These are phyloP conservation scores for Strigops habroptila DNA, from an alignment of 2,113 vertebrate genomes.

Conservation along the genomic window DNA sequence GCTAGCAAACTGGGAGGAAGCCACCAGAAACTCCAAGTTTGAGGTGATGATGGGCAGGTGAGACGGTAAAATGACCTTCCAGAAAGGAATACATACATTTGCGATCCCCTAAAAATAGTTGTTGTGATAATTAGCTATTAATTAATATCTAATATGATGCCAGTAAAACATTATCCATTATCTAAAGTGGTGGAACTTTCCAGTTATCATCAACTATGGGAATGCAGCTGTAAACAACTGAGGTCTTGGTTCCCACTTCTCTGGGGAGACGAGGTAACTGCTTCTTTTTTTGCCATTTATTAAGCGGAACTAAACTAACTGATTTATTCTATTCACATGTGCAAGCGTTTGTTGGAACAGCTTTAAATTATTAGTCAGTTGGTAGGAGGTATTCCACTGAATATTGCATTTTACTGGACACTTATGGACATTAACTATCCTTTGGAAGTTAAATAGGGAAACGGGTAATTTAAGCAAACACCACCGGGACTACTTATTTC, in stretches of 20 bases:
- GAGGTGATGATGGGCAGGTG: background rate
- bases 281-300: background rate
- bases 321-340: background rate
- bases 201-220: background rate
- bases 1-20: background rate
- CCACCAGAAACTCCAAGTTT: background rate
- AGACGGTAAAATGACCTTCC: background rate
- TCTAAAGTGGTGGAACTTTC: background rate
- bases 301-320: background rate
- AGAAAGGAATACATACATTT: background rate
- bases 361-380: background rate
- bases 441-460: background rate
- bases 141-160: background rate
- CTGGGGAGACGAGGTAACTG: background rate
- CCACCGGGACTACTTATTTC: background rate
- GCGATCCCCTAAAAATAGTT: background rate
- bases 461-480: background rate
- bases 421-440: background rate
- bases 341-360: background rate
- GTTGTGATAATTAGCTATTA: background rate
- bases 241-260: background rate
- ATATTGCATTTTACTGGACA: background rate
- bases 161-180: background rate
- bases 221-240: background rate
- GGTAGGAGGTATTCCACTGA: background rate